A percentile compares a stretch with the other conserved stretches of the same genome.
These are phyloP conservation scores for Echinops telfairi DNA, from an alignment of 2,113 vertebrate species.

Conservation along the genomic window DNA sequence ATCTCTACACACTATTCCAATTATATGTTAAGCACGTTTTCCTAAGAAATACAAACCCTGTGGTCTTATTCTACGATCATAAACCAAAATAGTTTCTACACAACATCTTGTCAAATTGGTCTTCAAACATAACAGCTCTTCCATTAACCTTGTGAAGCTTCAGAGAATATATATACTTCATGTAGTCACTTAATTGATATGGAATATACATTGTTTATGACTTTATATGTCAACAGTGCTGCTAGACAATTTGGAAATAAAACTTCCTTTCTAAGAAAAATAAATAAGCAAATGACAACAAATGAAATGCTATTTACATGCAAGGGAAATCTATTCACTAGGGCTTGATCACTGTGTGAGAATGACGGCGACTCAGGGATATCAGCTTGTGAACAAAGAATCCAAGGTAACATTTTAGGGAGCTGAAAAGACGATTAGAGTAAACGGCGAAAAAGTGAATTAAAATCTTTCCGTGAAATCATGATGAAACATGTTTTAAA, in stretches of 20 bases:
- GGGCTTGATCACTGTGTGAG: not conserved
- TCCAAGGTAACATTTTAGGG: not conserved
- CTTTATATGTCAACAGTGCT: not conserved
- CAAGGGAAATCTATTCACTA: not conserved
- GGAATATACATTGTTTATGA: slow-evolving; percentile 6
- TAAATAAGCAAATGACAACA: not conserved
- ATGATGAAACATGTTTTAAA: slow-evolving; percentile 5
- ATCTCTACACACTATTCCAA: not conserved
- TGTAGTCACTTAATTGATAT: not conserved
- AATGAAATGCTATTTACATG: not conserved
- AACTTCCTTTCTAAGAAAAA: not conserved
- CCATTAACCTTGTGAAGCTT: not conserved
- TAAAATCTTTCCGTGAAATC: not conserved
- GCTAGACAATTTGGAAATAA: not conserved
- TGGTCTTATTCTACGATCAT: not conserved
- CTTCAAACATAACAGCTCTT: slow-evolving; percentile 27
- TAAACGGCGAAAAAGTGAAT: slow-evolving; percentile 9
- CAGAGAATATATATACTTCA: slow-evolving; percentile 3
- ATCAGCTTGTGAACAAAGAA: slow-evolving; percentile 4
- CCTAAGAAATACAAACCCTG: not conserved
- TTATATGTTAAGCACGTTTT: not conserved
- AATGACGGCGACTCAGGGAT: not conserved
- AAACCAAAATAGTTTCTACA: slow-evolving; percentile 21
- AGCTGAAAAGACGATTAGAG: not conserved
- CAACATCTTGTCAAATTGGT: slow-evolving; percentile 41